Evolutionary conservation across 2,113 vertebrate species (phyloP).

Genomic region (Rhagologus leucostigma): DNA sequence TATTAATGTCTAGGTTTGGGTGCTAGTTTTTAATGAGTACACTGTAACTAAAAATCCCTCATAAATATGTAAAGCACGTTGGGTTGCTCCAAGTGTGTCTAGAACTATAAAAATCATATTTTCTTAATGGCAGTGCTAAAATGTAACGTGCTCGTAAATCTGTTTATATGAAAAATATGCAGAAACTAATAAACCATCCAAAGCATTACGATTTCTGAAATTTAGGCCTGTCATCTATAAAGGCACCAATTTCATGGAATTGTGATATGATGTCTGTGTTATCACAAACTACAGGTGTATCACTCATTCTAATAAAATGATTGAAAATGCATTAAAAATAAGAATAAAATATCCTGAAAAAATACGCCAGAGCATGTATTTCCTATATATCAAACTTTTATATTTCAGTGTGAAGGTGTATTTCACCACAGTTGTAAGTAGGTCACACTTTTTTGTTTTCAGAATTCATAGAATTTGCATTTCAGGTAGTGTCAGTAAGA

Average conservation of each 20-base stretch:
- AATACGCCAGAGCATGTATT: not conserved
- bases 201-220: not conserved
- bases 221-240: not conserved
- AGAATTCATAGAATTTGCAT: not conserved
- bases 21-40: not conserved
- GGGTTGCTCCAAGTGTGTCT: not conserved
- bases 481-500: not conserved
- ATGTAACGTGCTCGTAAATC: not conserved
- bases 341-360: not conserved
- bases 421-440: not conserved
- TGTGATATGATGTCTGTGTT: not conserved
- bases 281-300: not conserved
- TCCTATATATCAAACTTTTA: not conserved
- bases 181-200: conserved; percentile 14
- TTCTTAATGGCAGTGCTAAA: conserved; percentile 21
- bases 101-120: conserved; percentile 18
- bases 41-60: not conserved
- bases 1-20: not conserved
- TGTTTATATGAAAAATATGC: conserved; percentile 9
- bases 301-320: not conserved
- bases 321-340: not conserved
- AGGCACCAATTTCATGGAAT: not conserved
- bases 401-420: not conserved
- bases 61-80: conserved; percentile 1
- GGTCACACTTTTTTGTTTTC: not conserved